Evolutionary conservation across 2,797 vertebrate species (phyloP), one percentile per base, ranked within the genome.

Genomic region (Rhinichthys osculus): DNA sequence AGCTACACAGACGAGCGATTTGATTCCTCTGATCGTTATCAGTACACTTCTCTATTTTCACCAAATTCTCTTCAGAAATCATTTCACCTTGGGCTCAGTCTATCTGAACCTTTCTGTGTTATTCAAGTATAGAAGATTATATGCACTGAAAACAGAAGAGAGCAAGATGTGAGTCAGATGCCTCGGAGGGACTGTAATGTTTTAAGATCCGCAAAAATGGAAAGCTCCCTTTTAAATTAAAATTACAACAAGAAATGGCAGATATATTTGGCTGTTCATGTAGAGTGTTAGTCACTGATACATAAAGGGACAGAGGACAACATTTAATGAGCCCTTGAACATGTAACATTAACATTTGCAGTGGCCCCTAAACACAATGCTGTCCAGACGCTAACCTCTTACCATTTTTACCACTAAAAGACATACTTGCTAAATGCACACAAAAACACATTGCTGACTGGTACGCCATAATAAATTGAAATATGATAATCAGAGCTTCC

Each of bases 381-480:
- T 13, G 73, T 92, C 82, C 90, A 93, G 91, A 93, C 92, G 87
- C 83, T 85, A 78, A 42, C 54, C 76, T 62, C 54, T 84, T 16
- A 85, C 89, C 33, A 54, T 17, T 47, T 83, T 83, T 62, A 17
- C 6, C 23, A 30, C 35, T 5, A 10, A 50, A 30, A 73, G 10
- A 59, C n/a, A 33, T 17, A 33, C 2, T n/a, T 73, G 40, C 40
- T 50, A 62, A 27, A 74, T 9, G 2, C 11, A 62, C 70, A 47
- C 23, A 21, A 14, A 62, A 47, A 59, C 54, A 23, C 38, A 59
- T 8, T 30, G 16, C 21, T 3, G 16, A 71, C 44, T 11, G 40
- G n/a, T 72, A 13, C 2, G 10, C 27, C 38, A 33, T 38, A 23
- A 23, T 33, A 21, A 9, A 82, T 23, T 77, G 23, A 88, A 79